phyloP scores from a whole-genome alignment of 2,113 vertebrate genomes.

The Lonchura striata region DNA sequence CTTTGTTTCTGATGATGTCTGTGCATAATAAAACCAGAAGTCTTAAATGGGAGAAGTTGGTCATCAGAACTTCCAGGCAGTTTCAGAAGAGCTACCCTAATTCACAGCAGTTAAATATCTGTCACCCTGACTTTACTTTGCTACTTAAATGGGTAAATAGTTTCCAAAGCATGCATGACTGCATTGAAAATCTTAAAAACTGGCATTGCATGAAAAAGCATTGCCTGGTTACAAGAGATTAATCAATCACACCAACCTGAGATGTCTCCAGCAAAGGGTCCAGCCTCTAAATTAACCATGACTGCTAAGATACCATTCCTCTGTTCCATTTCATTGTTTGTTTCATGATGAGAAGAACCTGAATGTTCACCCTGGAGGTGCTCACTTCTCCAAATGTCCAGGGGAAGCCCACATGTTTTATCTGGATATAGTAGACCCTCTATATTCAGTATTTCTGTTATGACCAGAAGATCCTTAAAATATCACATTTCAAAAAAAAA shows the following conservation, averaged over 20 bases:
- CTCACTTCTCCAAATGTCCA: background rate
- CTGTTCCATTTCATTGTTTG: background rate
- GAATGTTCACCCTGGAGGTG: background rate
- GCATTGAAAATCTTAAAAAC: background rate
- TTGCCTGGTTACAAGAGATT: background rate
- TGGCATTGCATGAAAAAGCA: background rate
- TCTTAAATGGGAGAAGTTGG: background rate
- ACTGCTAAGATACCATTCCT: background rate
- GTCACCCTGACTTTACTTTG: background rate
- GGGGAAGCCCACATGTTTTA: background rate
- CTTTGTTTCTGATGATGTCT: background rate
- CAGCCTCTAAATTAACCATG: background rate
- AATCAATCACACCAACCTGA: fast-evolving
- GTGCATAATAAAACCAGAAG: background rate
- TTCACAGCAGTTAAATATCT: background rate
- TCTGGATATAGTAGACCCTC: background rate
- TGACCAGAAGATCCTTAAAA: background rate
- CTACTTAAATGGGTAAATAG: background rate
- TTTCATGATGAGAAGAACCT: background rate
- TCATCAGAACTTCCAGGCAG: background rate
- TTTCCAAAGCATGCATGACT: background rate
- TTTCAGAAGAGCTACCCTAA: background rate
- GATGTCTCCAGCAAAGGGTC: background rate
- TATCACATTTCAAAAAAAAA: background rate
- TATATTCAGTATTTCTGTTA: background rate